These are phyloP conservation scores for Erebia aethiops DNA, from an alignment of 2,888 invertebrate species.

Conservation along the genomic window DNA sequence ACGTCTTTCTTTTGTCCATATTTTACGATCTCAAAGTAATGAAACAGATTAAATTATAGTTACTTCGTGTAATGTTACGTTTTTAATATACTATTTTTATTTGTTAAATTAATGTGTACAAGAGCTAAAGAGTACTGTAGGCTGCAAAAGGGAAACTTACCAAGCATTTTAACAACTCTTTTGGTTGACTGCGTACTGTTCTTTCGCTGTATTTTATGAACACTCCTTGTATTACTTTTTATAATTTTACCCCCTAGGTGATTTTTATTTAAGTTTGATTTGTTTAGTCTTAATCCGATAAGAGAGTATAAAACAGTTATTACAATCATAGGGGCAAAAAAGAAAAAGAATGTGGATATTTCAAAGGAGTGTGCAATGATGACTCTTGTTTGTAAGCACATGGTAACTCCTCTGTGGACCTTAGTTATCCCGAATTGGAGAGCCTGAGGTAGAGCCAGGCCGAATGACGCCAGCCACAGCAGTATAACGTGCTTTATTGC, in stretches of 20 bases:
- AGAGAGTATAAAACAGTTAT: conserved; percentile 89
- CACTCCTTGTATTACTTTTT: conserved; percentile 50
- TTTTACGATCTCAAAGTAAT: too few species aligned
- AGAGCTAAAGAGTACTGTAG: background rate
- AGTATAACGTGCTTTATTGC: conserved; percentile 91
- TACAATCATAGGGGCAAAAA: conserved; percentile 89
- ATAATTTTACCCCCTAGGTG: conserved; percentile 53
- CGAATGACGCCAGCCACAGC: conserved; percentile 91
- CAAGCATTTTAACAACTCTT: conserved; percentile 89
- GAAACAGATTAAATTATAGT: too few species aligned
- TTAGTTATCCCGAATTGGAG: conserved; percentile 69
- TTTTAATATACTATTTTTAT: too few species aligned
- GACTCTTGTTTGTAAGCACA: conserved; percentile 77
- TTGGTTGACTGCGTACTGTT: conserved; percentile 84
- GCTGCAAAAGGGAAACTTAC: conserved; percentile 70
- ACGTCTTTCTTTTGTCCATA: too few species aligned
- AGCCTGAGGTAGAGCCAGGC: conserved; percentile 88
- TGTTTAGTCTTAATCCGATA: conserved; percentile 84
- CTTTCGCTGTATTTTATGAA: conserved; percentile 60
- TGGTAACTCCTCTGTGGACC: conserved; percentile 61
- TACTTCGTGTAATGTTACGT: too few species aligned
- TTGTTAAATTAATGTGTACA: too few species aligned
- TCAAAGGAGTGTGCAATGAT: conserved; percentile 86
- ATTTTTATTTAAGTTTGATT: conserved; percentile 65
- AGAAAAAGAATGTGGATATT: conserved; percentile 88